Evolutionary conservation across 2,113 vertebrate genomes (phyloP).

Genomic region (Notechis scutatus): DNA sequence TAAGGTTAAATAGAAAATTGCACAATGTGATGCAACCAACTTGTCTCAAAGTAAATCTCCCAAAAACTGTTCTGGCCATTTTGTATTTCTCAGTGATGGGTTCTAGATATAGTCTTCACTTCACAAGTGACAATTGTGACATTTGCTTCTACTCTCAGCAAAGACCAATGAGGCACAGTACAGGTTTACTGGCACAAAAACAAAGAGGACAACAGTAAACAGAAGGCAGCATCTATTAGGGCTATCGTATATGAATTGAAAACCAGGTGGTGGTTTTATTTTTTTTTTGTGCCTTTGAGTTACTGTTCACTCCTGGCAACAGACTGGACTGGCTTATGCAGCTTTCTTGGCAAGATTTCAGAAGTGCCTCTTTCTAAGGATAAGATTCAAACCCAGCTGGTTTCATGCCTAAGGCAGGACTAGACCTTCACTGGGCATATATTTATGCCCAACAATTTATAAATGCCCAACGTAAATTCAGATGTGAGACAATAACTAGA

Average conservation of each 20-base stretch:
- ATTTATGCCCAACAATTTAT: no score
- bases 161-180: not conserved
- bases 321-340: not conserved
- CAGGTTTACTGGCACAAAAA: not conserved
- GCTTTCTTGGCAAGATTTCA: not conserved
- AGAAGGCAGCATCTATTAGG: not conserved
- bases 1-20: not conserved
- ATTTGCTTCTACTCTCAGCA: not conserved
- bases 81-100: not conserved
- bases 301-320: not conserved
- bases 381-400: not conserved
- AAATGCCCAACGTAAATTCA: not conserved
- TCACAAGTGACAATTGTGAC: not conserved
- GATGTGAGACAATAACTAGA: not conserved
- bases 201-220: not conserved
- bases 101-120: not conserved
- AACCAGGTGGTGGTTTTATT: not conserved
- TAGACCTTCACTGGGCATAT: not conserved
- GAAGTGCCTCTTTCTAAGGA: not conserved
- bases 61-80: not conserved
- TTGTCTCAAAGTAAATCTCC: not conserved
- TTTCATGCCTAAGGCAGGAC: not conserved
- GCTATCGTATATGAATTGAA: not conserved
- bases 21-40: not conserved
- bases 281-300: not conserved